These are phyloP conservation scores for Epirrhoe alternata DNA, from an alignment of 2,888 invertebrate species.

Conservation along the genomic window DNA sequence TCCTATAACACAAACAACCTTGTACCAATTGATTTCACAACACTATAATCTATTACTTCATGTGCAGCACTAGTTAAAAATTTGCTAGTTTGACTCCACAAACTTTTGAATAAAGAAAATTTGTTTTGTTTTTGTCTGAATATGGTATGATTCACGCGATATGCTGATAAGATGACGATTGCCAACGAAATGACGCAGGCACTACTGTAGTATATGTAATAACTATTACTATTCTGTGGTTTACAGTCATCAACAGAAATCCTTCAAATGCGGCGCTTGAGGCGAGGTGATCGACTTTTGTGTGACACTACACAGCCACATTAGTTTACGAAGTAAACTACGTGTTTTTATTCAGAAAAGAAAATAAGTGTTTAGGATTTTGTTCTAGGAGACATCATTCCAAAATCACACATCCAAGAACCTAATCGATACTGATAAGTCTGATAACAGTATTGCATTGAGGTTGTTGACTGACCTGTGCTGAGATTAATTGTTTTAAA, in stretches of 20 bases:
- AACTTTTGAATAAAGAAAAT: constrained; percentile 12
- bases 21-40: constrained; percentile 36
- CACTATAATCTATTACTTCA: constrained; percentile 1
- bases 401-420: constrained; percentile 6
- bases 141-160: constrained; percentile 53
- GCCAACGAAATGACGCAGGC: constrained; percentile 44
- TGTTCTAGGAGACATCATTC: neutral
- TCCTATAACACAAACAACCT: constrained; percentile 85
- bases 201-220: constrained; percentile 15
- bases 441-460: constrained; percentile 23
- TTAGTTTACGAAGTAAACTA: neutral
- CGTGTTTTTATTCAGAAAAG: neutral
- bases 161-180: constrained; percentile 55
- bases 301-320: constrained; percentile 6
- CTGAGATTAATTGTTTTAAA: constrained; percentile 19
- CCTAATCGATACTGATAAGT: constrained; percentile 1
- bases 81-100: neutral
- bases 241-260: constrained; percentile 33
- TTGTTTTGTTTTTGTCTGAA: constrained; percentile 48
- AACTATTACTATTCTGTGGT: constrained; percentile 27
- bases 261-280: constrained; percentile 32
- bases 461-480: constrained; percentile 50
- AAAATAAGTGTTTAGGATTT: neutral
- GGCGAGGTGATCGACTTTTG: constrained; percentile 31
- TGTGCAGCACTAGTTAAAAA: constrained; percentile 1